Conservation (phyloP, 1,140 invertebrate species). For the Galleria mellonella region DNA sequence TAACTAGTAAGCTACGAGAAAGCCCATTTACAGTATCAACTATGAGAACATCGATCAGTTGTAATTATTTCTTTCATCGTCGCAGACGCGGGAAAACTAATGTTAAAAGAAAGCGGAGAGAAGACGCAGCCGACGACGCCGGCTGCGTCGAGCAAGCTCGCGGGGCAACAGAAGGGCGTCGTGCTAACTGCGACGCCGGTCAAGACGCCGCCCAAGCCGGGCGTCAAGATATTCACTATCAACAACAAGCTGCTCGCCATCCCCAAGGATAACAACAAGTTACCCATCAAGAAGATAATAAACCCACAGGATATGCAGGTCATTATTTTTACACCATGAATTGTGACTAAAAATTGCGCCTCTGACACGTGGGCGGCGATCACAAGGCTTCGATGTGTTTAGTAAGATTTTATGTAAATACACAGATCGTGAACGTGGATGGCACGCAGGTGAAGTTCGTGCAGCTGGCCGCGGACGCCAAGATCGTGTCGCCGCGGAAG, state of each 20-base stretch:
- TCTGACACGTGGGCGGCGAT: too few species aligned
- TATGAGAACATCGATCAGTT: too few species aligned
- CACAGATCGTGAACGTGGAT: neutral
- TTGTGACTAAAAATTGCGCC: neutral
- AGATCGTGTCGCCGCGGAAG: slow-evolving; percentile 7
- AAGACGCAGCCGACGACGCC: neutral
- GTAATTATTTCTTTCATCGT: too few species aligned
- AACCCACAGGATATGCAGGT: slow-evolving; percentile 23
- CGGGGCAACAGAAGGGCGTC: slow-evolving; percentile 8
- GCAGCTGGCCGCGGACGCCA: slow-evolving; percentile 15
- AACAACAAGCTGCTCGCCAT: slow-evolving; percentile 14
- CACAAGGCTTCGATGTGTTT: too few species aligned
- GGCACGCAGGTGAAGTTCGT: slow-evolving; percentile 20
- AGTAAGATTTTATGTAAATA: too few species aligned
- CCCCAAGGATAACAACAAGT: slow-evolving; percentile 7
- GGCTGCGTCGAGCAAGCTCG: neutral
- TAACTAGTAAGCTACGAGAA: too few species aligned
- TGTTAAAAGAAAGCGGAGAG: slow-evolving; percentile 39
- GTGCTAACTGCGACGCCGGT: slow-evolving; percentile 21
- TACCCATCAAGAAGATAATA: slow-evolving; percentile 10
- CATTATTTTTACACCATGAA: too few species aligned
- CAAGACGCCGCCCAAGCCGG: slow-evolving; percentile 16
- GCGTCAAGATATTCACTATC: slow-evolving; percentile 27
- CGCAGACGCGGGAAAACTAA: slow-evolving; percentile 47
- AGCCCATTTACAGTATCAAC: too few species aligned